These are phyloP conservation scores for Callopanchax toddi DNA, from an alignment of 2,113 vertebrate species.

Conservation along the genomic window DNA sequence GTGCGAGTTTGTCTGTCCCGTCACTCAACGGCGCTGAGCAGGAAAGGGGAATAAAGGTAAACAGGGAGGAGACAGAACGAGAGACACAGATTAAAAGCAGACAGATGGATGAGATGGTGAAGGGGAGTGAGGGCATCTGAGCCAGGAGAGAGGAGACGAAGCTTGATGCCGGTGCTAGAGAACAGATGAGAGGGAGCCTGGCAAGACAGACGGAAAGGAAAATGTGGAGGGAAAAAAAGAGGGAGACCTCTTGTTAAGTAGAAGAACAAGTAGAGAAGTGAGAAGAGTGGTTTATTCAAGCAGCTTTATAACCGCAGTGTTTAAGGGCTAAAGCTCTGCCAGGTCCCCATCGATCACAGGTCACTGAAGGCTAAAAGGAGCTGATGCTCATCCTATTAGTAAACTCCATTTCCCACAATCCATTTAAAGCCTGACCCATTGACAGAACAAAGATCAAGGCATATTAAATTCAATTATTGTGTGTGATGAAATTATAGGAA, in stretches of 20 bases:
- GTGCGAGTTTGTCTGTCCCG: constrained; percentile 57
- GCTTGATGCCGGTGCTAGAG: constrained; percentile 16
- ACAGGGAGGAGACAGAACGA: constrained; percentile 13
- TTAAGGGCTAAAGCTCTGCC: constrained; percentile 40
- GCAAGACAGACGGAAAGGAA: neutral
- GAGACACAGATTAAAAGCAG: constrained; percentile 54
- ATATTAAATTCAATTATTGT: constrained; percentile 14
- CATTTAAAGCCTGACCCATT: constrained; percentile 43
- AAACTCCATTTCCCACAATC: constrained; percentile 58
- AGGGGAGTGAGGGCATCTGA: constrained; percentile 13
- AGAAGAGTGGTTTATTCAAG: constrained; percentile 24
- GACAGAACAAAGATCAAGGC: constrained; percentile 7
- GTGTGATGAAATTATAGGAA: neutral
- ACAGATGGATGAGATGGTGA: constrained; percentile 50
- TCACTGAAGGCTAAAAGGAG: constrained; percentile 55
- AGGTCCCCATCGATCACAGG: constrained; percentile 57
- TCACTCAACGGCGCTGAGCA: constrained; percentile 45
- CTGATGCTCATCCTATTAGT: constrained; percentile 13
- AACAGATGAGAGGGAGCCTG: constrained; percentile 22
- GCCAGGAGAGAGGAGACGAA: constrained; percentile 14
- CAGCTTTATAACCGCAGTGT: constrained; percentile 21
- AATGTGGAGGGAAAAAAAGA: neutral
- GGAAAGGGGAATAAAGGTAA: constrained; percentile 24
- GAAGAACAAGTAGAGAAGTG: neutral
- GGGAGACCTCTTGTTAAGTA: neutral